phyloP scores from a whole-genome alignment of 2,888 invertebrate species.

The Volucella zonaria region DNA sequence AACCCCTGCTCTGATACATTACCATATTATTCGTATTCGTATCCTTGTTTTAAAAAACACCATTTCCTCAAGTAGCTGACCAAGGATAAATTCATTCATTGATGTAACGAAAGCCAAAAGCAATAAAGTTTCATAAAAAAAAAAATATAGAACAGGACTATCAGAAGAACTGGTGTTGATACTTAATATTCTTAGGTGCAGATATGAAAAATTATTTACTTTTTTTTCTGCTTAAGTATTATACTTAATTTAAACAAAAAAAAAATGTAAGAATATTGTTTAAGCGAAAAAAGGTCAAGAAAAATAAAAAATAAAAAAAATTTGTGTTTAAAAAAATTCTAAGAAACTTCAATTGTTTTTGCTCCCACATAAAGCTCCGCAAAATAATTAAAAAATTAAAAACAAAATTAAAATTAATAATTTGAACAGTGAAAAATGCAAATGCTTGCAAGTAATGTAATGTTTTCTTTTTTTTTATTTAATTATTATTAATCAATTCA shows the following conservation, averaged over 20 bases:
- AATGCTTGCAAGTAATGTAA: conserved; percentile 69
- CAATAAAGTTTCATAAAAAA: conserved; percentile 31
- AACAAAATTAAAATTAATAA: conserved; percentile 31
- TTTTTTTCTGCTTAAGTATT: conserved; percentile 10
- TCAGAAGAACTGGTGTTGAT: conserved; percentile 43
- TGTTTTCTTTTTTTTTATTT: too few species aligned
- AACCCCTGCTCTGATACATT: conserved; percentile 58
- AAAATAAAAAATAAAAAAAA: conserved; percentile 16
- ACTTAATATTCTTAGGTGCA: conserved; percentile 40
- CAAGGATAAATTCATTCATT: conserved; percentile 35
- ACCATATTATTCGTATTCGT: conserved; percentile 51
- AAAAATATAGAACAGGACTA: conserved; percentile 7
- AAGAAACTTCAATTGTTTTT: conserved; percentile 14
- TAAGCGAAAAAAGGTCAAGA: conserved; percentile 22
- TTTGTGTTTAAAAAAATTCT: conserved; percentile 24
- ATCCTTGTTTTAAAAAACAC: conserved; percentile 33
- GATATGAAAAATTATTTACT: conserved; percentile 33
- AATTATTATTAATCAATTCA: conserved; percentile 60
- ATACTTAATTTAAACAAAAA: conserved; percentile 17
- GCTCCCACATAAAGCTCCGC: conserved; percentile 73
- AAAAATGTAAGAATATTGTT: conserved; percentile 1
- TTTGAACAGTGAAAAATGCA: conserved; percentile 69
- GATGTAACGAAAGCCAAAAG: conserved; percentile 61
- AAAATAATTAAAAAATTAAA: conserved; percentile 35
- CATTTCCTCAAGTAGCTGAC: conserved; percentile 57